Base-by-base conservation (phyloP, 2,888 invertebrate species). In the Neria commutata region DNA sequence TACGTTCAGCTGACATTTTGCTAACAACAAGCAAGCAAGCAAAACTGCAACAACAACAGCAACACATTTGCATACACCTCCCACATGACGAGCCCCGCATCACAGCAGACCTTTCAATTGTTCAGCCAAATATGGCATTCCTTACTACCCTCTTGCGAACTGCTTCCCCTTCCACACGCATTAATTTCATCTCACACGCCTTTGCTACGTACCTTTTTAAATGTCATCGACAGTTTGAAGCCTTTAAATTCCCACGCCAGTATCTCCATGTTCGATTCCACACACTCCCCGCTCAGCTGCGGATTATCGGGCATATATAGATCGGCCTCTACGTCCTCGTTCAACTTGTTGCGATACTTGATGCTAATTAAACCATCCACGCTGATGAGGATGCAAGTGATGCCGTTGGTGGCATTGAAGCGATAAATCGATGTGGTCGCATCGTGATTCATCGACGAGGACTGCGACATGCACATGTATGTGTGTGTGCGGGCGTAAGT, bases 221-320 rank as follows among this genome's bases (percentile, higher is more conserved):
- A 95, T 65, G 86, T 86, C 84, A 91, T 89, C 54, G 87, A 86
- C 42, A 94, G 81, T 0, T 87, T 85, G 74, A 92, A 93, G 45
- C 89, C 89, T 60, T 88, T 87, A 86, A 93, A 94, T 6, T 87
- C 86, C 53, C 94, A 83, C 49, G 87, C 85, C 75, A 94, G 85
- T 3, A 86, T 86, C 37, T 91, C 90, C 21, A 85, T 83, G 68
- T 92, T 92, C 33, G 91, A 89, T 63, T 88, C 87, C 59, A 88
- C 88, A 76, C 93, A 93, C 64, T 88, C 86, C 0, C 93, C 93
- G 1, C 86, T 86, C 0, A 92, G 86, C 50, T 85, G 85, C 0
- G 91, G 90, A 67, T 88, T 86, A 67, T 89, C 88, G 0, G 93
- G 92, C 45, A 94, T 86, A 69, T 90, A 92, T 1, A 90, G 85